A percentile compares a stretch with the other conserved stretches of the same genome.
Evolutionary conservation across 2,113 vertebrate genomes (phyloP).

Genomic region (Monarcha castaneiventris): DNA sequence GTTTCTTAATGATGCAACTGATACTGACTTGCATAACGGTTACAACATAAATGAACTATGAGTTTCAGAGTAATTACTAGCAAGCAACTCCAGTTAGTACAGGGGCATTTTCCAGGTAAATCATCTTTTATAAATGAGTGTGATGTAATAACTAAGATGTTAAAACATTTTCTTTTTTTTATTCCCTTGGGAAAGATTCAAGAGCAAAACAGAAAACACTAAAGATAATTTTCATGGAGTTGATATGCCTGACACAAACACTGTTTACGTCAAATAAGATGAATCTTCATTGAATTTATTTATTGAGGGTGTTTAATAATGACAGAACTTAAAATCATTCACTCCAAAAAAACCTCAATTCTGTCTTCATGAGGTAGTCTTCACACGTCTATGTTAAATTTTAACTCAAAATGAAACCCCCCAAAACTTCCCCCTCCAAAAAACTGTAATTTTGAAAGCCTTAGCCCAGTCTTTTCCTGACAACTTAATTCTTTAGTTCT

Average conservation of each 20-base stretch:
- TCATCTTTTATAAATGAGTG: background rate
- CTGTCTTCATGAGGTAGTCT: background rate
- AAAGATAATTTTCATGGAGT: background rate
- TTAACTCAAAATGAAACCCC: background rate
- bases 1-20: background rate
- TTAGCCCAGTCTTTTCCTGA: background rate
- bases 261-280: background rate
- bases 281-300: background rate
- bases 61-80: background rate
- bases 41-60: background rate
- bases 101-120: background rate
- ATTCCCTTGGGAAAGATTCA: background rate
- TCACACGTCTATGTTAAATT: background rate
- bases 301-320: background rate
- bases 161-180: background rate
- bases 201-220: background rate
- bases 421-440: background rate
- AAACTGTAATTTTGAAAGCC: background rate
- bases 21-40: background rate
- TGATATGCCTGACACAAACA: background rate
- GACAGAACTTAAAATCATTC: background rate
- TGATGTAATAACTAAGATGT: background rate
- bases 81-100: background rate
- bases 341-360: background rate
- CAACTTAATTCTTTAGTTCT: background rate